Percentiles rank a stretch among this genome's conserved stretches.
These are phyloP conservation scores for Polietes domitor DNA, from an alignment of 2,888 invertebrate species.

Conservation along the genomic window DNA sequence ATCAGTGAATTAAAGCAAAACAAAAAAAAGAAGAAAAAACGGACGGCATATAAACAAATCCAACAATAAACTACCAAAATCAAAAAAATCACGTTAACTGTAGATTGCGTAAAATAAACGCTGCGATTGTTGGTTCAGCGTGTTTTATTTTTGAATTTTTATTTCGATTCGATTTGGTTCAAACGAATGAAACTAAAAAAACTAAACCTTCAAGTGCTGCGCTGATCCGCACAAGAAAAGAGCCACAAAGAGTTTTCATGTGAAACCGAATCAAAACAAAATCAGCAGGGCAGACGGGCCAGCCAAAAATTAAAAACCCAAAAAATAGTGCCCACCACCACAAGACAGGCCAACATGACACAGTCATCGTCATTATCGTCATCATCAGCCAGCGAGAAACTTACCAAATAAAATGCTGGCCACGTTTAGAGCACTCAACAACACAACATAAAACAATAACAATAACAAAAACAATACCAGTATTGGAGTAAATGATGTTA, in stretches of 20 bases:
- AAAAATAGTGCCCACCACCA: background rate
- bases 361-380: background rate
- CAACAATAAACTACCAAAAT: slow-evolving; percentile 7
- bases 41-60: slow-evolving; percentile 28
- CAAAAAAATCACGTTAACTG: slow-evolving; percentile 42
- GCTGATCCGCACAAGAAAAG: background rate
- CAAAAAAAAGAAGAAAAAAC: slow-evolving; percentile 9
- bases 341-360: slow-evolving; percentile 6
- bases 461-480: background rate
- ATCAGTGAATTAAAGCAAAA: slow-evolving; percentile 26
- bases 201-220: slow-evolving; percentile 9
- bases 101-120: slow-evolving; percentile 56
- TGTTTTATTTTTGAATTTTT: too few relatives aligned
- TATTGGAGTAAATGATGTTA: background rate
- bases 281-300: background rate
- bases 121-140: background rate
- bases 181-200: background rate
- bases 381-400: background rate
- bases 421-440: background rate
- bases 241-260: background rate
- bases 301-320: background rate
- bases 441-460: too few relatives aligned
- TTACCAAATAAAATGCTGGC: slow-evolving; percentile 25
- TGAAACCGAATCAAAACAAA: too few relatives aligned
- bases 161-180: background rate